A percentile compares a stretch with the other conserved stretches of the same genome.
Conservation (phyloP, 1,140 invertebrate genomes). For the Drosophila miranda region DNA sequence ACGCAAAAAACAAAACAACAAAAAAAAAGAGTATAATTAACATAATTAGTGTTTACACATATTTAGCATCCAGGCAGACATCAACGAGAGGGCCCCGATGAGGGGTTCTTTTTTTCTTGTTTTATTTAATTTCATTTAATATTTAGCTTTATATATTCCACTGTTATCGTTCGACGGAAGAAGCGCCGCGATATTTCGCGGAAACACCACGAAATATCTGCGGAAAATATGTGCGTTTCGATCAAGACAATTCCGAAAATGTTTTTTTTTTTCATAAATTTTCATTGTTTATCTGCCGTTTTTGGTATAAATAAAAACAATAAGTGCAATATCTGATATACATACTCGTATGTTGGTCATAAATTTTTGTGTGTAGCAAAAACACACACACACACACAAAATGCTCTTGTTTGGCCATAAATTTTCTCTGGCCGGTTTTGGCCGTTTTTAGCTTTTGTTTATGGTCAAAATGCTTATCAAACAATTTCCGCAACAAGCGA, state of each 20-base stretch:
- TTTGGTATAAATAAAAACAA: slow-evolving; percentile 26
- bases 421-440: too few relatives aligned
- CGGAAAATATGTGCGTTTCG: neutral
- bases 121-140: slow-evolving; percentile 27
- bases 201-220: slow-evolving; percentile 3
- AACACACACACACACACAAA: neutral
- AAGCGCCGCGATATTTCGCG: neutral
- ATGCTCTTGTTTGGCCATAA: slow-evolving; percentile 30
- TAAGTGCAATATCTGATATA: slow-evolving; percentile 27
- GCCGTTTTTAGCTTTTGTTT: too few relatives aligned
- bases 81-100: slow-evolving; percentile 10
- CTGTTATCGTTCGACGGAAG: slow-evolving; percentile 16
- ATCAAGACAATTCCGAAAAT: slow-evolving; percentile 25
- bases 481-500: slow-evolving; percentile 35
- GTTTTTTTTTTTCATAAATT: slow-evolving; percentile 13
- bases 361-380: slow-evolving; percentile 29
- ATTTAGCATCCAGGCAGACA: slow-evolving; percentile 44
- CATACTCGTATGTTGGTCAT: slow-evolving; percentile 10
- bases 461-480: slow-evolving; percentile 36
- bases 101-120: slow-evolving; percentile 20
- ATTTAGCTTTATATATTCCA: neutral
- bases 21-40: slow-evolving; percentile 61
- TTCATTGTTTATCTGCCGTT: slow-evolving; percentile 52
- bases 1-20: neutral
- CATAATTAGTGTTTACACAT: slow-evolving; percentile 77